Conservation (phyloP, 2,113 vertebrate species). For the Semnornis frantzii region DNA sequence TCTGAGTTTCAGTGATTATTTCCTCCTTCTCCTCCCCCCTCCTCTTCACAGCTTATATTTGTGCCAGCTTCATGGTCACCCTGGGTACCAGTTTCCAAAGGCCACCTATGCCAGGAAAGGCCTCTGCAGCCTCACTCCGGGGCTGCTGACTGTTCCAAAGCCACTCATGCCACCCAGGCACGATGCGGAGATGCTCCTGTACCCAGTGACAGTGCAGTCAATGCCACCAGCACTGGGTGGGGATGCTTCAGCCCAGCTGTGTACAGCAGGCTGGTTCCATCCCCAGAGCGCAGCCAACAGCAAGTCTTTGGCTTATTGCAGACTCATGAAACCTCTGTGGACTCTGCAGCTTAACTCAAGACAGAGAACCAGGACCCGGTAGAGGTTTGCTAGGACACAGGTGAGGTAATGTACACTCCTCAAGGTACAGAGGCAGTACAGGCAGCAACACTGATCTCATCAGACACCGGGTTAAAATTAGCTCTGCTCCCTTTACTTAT, state of each 20-base stretch:
- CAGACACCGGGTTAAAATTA: background rate
- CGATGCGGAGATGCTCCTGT: background rate
- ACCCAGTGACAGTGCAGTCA: background rate
- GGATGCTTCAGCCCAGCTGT: rapidly evolving
- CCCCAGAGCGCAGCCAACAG: background rate
- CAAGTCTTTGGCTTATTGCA: background rate
- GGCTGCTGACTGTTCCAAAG: background rate
- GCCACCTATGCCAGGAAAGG: background rate
- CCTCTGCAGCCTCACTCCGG: background rate
- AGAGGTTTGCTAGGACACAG: background rate
- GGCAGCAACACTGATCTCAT: background rate
- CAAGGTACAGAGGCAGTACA: background rate
- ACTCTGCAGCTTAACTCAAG: too few relatives aligned
- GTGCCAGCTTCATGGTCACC: background rate
- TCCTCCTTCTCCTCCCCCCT: background rate
- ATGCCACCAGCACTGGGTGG: background rate
- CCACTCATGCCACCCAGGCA: background rate
- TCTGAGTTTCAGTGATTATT: constrained; percentile 9
- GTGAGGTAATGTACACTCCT: background rate
- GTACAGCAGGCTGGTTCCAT: background rate
- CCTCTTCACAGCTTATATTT: background rate
- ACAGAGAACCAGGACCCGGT: background rate
- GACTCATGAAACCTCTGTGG: background rate
- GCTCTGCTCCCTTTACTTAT: background rate
- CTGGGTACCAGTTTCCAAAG: background rate